These are phyloP conservation scores for Archivesica marissinica DNA, from an alignment of 1,140 invertebrate genomes.

Conservation along the genomic window DNA sequence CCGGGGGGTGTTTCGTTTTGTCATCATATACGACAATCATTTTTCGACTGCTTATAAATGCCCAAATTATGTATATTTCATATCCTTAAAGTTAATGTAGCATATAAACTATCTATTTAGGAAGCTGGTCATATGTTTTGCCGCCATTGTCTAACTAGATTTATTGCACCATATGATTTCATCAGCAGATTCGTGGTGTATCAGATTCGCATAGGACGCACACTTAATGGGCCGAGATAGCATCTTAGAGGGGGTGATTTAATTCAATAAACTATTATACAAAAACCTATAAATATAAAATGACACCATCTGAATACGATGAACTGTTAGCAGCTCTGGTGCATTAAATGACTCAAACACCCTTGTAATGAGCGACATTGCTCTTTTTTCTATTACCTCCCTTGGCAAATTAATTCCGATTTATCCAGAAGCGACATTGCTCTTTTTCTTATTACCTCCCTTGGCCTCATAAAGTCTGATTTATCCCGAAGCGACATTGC, in stretches of 20 bases:
- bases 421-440: too few species aligned
- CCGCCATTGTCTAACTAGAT: neutral
- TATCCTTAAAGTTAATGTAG: slow-evolving; percentile 3
- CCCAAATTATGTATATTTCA: slow-evolving; percentile 34
- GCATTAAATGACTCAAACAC: too few species aligned
- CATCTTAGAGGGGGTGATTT: neutral
- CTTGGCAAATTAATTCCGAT: too few species aligned
- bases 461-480: too few species aligned
- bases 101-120: slow-evolving; percentile 5
- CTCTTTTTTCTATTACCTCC: too few species aligned
- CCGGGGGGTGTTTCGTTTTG: too few species aligned
- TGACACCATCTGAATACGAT: neutral
- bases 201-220: slow-evolving; percentile 8
- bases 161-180: neutral
- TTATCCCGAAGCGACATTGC: too few species aligned
- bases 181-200: neutral
- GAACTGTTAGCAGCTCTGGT: too few species aligned
- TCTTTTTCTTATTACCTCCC: too few species aligned
- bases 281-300: slow-evolving; percentile 6
- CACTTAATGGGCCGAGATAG: neutral
- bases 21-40: neutral
- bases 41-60: slow-evolving; percentile 13
- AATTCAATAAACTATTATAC: slow-evolving; percentile 9
- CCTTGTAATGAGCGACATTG: too few species aligned
- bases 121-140: slow-evolving; percentile 6